phyloP scores from a whole-genome alignment of 2,888 invertebrate genomes.

The Philhelius pedissequus region DNA sequence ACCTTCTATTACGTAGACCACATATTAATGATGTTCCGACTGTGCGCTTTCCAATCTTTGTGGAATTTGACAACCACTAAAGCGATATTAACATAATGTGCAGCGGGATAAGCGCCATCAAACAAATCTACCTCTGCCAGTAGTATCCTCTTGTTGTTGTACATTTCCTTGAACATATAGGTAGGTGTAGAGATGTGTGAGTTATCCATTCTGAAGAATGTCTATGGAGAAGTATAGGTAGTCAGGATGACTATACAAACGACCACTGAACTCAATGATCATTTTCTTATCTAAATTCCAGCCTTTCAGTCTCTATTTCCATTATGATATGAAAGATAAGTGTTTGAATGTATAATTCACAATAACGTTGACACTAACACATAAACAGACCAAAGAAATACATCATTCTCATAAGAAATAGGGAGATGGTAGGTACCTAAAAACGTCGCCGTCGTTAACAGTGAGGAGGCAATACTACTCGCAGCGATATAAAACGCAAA shows the following conservation, averaged over 20 bases:
- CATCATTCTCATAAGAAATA: too few relatives aligned
- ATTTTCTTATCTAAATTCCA: conserved; percentile 78
- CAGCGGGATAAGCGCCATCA: conserved; percentile 60
- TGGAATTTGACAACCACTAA: conserved; percentile 64
- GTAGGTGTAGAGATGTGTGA: background rate
- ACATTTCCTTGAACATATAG: too few relatives aligned
- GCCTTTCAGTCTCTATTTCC: conserved; percentile 80
- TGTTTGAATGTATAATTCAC: background rate
- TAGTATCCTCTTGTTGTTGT: background rate
- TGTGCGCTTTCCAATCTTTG: conserved; percentile 29
- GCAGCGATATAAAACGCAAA: too few relatives aligned
- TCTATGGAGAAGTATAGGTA: background rate
- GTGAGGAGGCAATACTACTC: too few relatives aligned
- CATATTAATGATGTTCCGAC: conserved; percentile 43
- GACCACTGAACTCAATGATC: conserved; percentile 44
- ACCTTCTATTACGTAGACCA: background rate
- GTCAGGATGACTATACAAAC: background rate
- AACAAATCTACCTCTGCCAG: background rate
- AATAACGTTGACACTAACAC: background rate
- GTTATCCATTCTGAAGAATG: background rate
- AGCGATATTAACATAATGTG: conserved; percentile 58
- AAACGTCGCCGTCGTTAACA: too few relatives aligned
- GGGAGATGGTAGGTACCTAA: too few relatives aligned
- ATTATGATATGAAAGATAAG: conserved; percentile 79
- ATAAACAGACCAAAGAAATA: conserved; percentile 69